These are phyloP conservation scores for Hyposoter dolosus DNA, from an alignment of 2,888 invertebrate genomes.

Conservation along the genomic window DNA sequence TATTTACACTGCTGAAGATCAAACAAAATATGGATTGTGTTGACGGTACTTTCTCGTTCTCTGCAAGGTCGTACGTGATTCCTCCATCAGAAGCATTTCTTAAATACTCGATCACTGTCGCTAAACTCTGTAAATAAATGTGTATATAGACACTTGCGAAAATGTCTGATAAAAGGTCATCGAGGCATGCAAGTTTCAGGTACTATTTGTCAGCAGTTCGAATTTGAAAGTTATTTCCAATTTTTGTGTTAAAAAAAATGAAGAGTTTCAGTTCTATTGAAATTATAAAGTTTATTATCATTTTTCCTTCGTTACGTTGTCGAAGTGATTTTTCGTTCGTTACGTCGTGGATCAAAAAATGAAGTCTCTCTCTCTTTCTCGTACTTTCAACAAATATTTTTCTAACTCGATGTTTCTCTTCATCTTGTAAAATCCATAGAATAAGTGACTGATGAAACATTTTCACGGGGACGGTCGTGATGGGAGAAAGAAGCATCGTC, in stretches of 20 bases:
- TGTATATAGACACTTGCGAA: not conserved
- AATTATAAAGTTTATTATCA: not conserved
- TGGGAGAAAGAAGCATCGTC: not conserved
- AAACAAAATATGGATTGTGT: constrained; percentile 37
- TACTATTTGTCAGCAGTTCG: not conserved
- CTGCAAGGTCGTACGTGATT: constrained; percentile 24
- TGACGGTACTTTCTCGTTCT: constrained; percentile 13
- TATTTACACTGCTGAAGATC: constrained; percentile 26
- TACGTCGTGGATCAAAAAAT: not conserved
- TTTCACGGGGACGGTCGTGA: not conserved
- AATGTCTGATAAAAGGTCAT: constrained; percentile 18
- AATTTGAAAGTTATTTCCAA: not conserved
- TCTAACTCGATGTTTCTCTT: not conserved
- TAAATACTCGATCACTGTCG: not conserved
- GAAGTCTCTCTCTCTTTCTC: not conserved
- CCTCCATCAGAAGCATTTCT: not conserved
- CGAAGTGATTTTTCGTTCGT: too few species aligned
- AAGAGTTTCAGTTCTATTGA: not conserved
- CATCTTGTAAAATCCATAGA: not conserved
- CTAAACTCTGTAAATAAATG: not conserved
- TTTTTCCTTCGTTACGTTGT: not conserved
- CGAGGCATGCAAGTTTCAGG: not conserved
- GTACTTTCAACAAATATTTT: not conserved
- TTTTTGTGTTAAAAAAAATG: not conserved
- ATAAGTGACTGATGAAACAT: not conserved